Percentiles rank a stretch among this genome's conserved stretches.
Evolutionary conservation across 2,888 invertebrate species (phyloP).

Genomic region (Trachelus tabidus): DNA sequence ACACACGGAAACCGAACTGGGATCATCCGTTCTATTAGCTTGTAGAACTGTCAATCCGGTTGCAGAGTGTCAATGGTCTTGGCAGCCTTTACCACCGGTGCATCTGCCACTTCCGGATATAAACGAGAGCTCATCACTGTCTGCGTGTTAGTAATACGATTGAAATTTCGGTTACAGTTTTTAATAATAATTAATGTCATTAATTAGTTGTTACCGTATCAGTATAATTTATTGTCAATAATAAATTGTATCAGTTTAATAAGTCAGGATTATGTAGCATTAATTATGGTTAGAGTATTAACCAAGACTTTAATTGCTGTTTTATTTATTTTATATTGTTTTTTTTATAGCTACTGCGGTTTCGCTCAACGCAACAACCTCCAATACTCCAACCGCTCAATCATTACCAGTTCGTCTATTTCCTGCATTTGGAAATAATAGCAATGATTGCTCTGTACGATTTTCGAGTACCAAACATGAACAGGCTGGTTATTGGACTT

Average conservation of each 20-base stretch:
- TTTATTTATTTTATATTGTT: background rate
- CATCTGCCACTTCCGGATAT: constrained; percentile 57
- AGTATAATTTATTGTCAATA: background rate
- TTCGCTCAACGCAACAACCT: constrained; percentile 37
- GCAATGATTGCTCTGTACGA: constrained; percentile 62
- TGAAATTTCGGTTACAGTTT: background rate
- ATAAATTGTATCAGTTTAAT: background rate
- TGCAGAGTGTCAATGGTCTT: constrained; percentile 61
- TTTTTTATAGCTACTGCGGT: constrained; percentile 39
- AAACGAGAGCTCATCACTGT: constrained; percentile 35
- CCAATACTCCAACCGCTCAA: constrained; percentile 38
- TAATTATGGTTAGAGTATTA: background rate
- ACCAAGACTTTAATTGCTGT: background rate
- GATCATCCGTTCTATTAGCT: constrained; percentile 54
- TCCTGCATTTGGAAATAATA: constrained; percentile 61
- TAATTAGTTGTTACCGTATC: too few species aligned
- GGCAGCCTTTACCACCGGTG: constrained; percentile 57
- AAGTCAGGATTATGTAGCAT: background rate
- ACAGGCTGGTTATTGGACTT: constrained; percentile 62
- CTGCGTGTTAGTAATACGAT: constrained; percentile 20
- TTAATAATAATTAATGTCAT: too few species aligned
- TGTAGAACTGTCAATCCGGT: constrained; percentile 57
- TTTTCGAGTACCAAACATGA: constrained; percentile 60
- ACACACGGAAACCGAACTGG: constrained; percentile 54
- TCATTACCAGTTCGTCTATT: constrained; percentile 57